A percentile compares a stretch with the other conserved stretches of the same genome.
Conservation (phyloP, 2,113 vertebrate genomes). For the Bungarus multicinctus region DNA sequence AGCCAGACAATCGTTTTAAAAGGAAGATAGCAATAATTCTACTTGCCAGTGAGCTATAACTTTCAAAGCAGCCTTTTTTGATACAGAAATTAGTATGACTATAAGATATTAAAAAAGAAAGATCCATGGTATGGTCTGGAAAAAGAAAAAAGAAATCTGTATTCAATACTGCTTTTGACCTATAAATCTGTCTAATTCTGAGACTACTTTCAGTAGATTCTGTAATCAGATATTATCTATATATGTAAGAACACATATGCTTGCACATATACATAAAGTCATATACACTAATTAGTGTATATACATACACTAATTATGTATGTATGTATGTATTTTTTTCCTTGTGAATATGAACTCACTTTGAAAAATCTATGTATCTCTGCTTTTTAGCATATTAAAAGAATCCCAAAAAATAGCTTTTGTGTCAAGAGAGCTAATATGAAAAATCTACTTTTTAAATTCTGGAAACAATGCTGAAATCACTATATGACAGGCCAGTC, state of each 20-base stretch:
- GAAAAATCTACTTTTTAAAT: constrained; percentile 1
- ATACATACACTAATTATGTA: too few species aligned
- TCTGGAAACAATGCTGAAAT: background rate
- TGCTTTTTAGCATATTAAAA: background rate
- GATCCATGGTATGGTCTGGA: background rate
- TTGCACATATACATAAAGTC: background rate
- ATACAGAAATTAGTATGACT: background rate
- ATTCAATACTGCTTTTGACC: background rate
- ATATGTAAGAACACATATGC: background rate
- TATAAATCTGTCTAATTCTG: constrained; percentile 21
- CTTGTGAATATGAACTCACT: background rate
- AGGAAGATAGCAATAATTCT: background rate
- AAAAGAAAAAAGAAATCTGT: background rate
- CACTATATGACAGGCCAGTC: background rate
- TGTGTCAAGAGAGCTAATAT: background rate
- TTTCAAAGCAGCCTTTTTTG: background rate
- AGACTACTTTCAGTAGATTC: constrained; percentile 5
- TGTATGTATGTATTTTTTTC: background rate
- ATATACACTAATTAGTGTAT: too few species aligned
- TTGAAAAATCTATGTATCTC: background rate
- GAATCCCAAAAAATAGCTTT: background rate
- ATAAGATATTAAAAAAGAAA: background rate
- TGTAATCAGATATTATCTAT: background rate
- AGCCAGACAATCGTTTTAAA: background rate
- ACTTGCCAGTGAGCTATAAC: background rate